These are phyloP conservation scores for Cinclus mexicanus DNA, from an alignment of 2,113 vertebrate genomes.

Conservation along the genomic window DNA sequence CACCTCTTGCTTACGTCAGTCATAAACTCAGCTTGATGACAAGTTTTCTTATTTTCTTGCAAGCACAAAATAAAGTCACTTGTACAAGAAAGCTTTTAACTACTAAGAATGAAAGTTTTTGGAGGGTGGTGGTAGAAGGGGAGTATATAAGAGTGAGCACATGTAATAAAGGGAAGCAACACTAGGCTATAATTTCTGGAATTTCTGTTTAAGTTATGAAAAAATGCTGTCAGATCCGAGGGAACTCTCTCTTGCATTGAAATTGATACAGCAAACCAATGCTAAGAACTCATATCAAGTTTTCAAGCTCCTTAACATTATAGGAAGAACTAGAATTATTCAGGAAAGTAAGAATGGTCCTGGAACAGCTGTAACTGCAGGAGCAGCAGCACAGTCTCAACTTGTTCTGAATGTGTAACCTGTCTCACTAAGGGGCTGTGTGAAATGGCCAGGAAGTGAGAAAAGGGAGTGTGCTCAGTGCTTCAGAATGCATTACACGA, in stretches of 20 bases:
- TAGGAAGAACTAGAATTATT: neutral
- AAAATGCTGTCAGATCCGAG: neutral
- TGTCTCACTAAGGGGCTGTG: neutral
- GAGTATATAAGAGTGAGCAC: neutral
- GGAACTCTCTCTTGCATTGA: neutral
- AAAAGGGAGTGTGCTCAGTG: neutral
- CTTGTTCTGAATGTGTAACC: fast-evolving
- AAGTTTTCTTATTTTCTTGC: neutral
- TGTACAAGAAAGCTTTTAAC: neutral
- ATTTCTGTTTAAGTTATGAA: no score
- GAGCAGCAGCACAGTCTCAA: neutral
- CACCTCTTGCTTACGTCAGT: neutral
- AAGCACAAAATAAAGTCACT: neutral
- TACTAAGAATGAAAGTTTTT: neutral
- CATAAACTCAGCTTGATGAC: neutral
- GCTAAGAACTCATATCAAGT: neutral
- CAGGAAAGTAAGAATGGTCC: neutral
- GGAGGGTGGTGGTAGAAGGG: neutral
- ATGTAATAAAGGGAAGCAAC: neutral
- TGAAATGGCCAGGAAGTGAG: neutral
- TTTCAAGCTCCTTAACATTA: neutral
- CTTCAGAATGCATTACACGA: fast-evolving
- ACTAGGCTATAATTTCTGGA: neutral
- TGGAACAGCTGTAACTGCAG: neutral
- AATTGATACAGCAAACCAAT: neutral